A percentile compares a stretch with the other conserved stretches of the same genome.
Evolutionary conservation across 2,888 invertebrate genomes (phyloP).

Genomic region (Oxystoma pomonae): DNA sequence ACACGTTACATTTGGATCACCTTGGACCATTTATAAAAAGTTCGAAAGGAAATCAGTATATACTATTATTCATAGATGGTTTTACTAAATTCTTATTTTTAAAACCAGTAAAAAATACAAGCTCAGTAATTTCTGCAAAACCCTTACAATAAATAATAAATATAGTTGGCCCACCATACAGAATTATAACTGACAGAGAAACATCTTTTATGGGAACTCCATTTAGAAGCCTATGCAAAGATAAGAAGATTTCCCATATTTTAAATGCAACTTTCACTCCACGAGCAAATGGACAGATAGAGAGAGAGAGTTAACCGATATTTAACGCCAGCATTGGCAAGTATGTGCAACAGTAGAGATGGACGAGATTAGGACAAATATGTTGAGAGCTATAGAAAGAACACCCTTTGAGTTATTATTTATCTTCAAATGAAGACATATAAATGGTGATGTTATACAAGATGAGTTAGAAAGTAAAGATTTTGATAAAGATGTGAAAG

Average conservation of each 20-base stretch:
- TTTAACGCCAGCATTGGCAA: slow-evolving; percentile 21
- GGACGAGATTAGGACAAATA: slow-evolving; percentile 30
- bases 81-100: slow-evolving; percentile 41
- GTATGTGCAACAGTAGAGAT: not conserved
- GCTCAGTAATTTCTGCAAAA: slow-evolving; percentile 31
- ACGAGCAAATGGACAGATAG: slow-evolving; percentile 40
- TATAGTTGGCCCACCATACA: slow-evolving; percentile 32
- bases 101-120: slow-evolving; percentile 34
- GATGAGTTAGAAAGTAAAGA: not conserved
- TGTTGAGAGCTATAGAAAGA: slow-evolving; percentile 13
- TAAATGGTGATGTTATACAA: not conserved
- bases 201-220: slow-evolving; percentile 38
- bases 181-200: slow-evolving; percentile 42
- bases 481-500: not conserved
- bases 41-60: slow-evolving; percentile 34
- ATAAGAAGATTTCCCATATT: slow-evolving; percentile 30
- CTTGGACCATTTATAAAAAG: slow-evolving; percentile 41
- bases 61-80: slow-evolving; percentile 38
- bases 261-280: slow-evolving; percentile 23
- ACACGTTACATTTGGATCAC: slow-evolving; percentile 38
- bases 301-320: slow-evolving; percentile 26
- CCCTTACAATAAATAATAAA: slow-evolving; percentile 32
- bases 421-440: not conserved
- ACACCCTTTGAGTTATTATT: slow-evolving; percentile 3
- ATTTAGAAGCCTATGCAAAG: slow-evolving; percentile 36